Base-by-base conservation (phyloP, 2,888 invertebrate genomes). In the Poecilobothrus nobilitatus region DNA sequence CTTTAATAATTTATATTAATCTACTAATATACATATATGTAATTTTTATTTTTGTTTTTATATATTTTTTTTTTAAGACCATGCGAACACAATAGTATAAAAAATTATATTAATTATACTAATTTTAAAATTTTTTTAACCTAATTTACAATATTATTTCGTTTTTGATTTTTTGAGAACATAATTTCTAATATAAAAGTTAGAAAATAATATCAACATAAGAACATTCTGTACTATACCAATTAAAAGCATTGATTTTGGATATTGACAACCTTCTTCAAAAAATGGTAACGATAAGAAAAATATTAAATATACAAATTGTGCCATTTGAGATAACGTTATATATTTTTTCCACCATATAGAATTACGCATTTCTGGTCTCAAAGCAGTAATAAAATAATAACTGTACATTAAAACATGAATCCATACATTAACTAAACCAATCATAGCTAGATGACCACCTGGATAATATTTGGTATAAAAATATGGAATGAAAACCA, bases 311-410 rank as follows among this genome's bases (percentile, higher is more conserved):
- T 84, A 71, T 63, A 85, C 76, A 76, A 90, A 90, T 77, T 90
- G 90, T 0, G 87, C 88, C 77, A 94, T 86, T 82, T 94, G 93
- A 72, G 92, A 76, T 75, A 89, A 89, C 0, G 93, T 93, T 73
- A 94, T 87, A 75, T 90, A 85, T 74, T 90, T 91, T 78, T 93
- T 94, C 88, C 91, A 89, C 89, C 90, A 89, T 0, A 89, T 78
- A 69, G 87, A 89, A 69, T 88, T 83, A 75, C 89, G 89, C 77
- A 88, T 85, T 66, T 85, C 84, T 0, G 90, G 89, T 66, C 89
- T 84, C 70, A 88, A 83, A 0, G 91, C 90, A 0, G 91, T 86
- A 71, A 90, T 75, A 15, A 91, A 84, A 77, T 93, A 94, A 78
- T 94, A 91, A 0, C 83, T 81, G 77, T 93, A 93, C 92, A 94